Percentiles rank a stretch among this genome's conserved stretches.
phyloP scores from a whole-genome alignment of 2,113 vertebrate genomes.

The Corythaeola cristata region DNA sequence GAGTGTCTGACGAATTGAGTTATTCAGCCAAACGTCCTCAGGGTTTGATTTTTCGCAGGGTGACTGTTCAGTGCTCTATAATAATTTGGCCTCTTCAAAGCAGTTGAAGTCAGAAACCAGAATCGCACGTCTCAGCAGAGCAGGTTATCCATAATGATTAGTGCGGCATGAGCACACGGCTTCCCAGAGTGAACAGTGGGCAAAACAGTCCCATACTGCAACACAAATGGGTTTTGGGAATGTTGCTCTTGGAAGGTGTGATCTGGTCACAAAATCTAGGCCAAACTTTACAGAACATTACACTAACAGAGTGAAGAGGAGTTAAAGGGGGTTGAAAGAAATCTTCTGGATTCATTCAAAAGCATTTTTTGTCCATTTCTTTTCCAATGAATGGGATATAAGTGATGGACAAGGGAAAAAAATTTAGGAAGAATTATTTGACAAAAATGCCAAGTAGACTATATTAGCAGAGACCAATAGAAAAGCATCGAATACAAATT shows the following conservation, averaged over 20 bases:
- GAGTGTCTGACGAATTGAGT: not conserved
- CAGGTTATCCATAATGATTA: not conserved
- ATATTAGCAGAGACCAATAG: not conserved
- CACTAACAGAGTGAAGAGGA: not conserved
- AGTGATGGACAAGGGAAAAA: not conserved
- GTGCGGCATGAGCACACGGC: rapidly evolving
- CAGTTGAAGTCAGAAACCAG: not conserved
- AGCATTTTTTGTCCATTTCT: not conserved
- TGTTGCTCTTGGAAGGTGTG: not conserved
- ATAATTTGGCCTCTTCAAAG: not conserved
- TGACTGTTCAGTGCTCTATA: not conserved
- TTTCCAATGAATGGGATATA: not conserved
- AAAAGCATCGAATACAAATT: not conserved
- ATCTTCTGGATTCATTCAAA: not conserved
- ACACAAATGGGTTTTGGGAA: not conserved
- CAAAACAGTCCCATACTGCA: not conserved
- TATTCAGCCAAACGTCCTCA: rapidly evolving
- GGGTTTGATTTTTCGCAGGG: not conserved
- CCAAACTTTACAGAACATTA: not conserved
- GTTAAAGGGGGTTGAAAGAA: not conserved
- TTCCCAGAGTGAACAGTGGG: rapidly evolving
- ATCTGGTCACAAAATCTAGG: not conserved
- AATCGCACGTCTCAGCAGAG: rapidly evolving
- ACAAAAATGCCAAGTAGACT: not conserved
- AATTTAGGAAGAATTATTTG: not conserved